A percentile compares a stretch with the other conserved stretches of the same genome.
Conservation (phyloP, 1,140 invertebrate species). For the Eufriesea mexicana region DNA sequence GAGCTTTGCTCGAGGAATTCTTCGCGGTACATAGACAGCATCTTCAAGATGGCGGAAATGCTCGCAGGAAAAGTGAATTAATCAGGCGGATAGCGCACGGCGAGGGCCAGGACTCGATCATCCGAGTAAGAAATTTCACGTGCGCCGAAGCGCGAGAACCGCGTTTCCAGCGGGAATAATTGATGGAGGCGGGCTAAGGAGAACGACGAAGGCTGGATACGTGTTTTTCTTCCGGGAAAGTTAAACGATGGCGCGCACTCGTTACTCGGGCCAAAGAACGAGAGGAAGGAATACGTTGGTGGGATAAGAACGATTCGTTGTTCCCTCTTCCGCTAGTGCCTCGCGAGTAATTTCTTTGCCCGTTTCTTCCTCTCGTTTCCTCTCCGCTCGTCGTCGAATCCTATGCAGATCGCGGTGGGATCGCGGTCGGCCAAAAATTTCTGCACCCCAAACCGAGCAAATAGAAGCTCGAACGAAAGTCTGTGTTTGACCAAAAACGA, state of each 20-base stretch:
- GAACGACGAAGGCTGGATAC: constrained; percentile 32
- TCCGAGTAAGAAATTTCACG: constrained; percentile 21
- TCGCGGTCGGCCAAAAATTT: constrained; percentile 55
- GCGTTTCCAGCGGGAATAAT: constrained; percentile 48
- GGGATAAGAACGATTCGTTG: constrained; percentile 8
- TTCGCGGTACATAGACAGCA: not conserved
- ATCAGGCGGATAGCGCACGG: constrained; percentile 15
- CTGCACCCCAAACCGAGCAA: constrained; percentile 40
- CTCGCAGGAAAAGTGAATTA: not conserved
- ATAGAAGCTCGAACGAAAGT: constrained; percentile 46
- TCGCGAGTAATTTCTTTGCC: constrained; percentile 26
- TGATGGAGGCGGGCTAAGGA: not conserved
- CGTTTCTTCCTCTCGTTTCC: not conserved
- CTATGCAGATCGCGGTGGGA: constrained; percentile 13
- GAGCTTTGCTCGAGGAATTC: not conserved
- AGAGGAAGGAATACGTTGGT: constrained; percentile 34
- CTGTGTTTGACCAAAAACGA: constrained; percentile 6
- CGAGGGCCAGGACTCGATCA: not conserved
- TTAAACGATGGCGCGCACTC: constrained; percentile 48
- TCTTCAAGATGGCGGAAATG: not conserved
- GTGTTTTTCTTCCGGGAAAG: constrained; percentile 63
- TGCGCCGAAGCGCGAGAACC: constrained; percentile 6
- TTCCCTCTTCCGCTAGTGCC: constrained; percentile 18
- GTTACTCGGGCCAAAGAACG: constrained; percentile 32
- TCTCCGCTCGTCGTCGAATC: not conserved